These are phyloP conservation scores for Garrulus glandarius DNA, from an alignment of 2,797 vertebrate genomes.

Conservation along the genomic window DNA sequence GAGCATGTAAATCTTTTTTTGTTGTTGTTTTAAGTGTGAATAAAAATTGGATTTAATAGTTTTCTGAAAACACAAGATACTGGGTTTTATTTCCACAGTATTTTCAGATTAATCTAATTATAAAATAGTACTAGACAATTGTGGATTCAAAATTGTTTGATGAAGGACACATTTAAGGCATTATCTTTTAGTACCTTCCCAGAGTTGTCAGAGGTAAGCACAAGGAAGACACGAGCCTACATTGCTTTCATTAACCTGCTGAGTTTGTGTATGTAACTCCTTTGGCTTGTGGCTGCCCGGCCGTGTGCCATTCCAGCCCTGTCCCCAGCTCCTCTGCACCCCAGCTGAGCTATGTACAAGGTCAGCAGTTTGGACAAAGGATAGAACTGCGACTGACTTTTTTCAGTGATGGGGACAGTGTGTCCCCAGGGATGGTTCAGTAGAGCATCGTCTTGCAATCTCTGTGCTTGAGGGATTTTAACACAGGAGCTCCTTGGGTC, in stretches of 20 bases:
- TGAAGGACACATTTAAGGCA: not conserved
- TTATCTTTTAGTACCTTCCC: not conserved
- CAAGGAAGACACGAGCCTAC: fast-evolving
- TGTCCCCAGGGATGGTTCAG: fast-evolving
- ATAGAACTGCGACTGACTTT: fast-evolving
- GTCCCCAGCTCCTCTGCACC: fast-evolving
- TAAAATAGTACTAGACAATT: not conserved
- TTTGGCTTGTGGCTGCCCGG: not conserved
- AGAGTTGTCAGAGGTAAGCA: not conserved
- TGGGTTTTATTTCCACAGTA: not conserved
- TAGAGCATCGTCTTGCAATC: fast-evolving
- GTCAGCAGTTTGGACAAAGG: not conserved
- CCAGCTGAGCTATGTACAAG: fast-evolving
- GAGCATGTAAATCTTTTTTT: not conserved
- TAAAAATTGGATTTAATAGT: conserved; percentile 22
- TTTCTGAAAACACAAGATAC: not conserved
- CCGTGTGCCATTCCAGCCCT: not conserved
- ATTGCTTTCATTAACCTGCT: fast-evolving
- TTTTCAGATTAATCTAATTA: not conserved
- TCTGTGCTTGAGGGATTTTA: not conserved
- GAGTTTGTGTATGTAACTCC: fast-evolving
- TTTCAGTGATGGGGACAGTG: fast-evolving
- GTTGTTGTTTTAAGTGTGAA: not conserved
- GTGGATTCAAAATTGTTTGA: not conserved
- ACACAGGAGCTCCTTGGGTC: fast-evolving